Base-by-base conservation (phyloP, 2,888 invertebrate genomes). In the Cheilosia pagana region DNA sequence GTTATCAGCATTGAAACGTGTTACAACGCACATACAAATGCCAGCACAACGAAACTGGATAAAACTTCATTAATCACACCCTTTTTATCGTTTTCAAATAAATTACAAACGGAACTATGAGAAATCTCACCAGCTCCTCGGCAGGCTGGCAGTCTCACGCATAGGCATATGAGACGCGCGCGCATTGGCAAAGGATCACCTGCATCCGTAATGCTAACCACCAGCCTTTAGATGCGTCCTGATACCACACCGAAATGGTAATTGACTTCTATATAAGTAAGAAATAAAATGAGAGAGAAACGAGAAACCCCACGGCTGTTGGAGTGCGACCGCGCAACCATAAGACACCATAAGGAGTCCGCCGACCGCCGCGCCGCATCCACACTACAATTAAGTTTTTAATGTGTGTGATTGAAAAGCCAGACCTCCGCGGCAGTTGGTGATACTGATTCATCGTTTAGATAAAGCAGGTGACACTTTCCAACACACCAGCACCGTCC, bases 381-480 rank as follows among this genome's bases (percentile, higher is more conserved):
- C 67, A 79, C 63, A 82, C 63, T 76, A 76, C 87, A 86, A 86
- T 86, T 82, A 87, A 86, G 76, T 82, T 82, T 79, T 82, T 79
- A 79, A 86, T 85, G 86, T 86, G 87, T 85, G 86, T 86, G 87
- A 87, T 87, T 87, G 87, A 87, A 87, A 79, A 81, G 86, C 77
- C 77, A 63, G 82, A 85, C 86, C 87, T 86, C 87, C 82, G 53
- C 71, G 86, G 86, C 81, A 79, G 77, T 83, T 81, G 82, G 79
- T 81, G 74, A 76, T 81, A 82, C 90, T 90, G 90, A 90, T 90
- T 89, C 90, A 89, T 89, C 83, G 85, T 85, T 85, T 78, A 86
- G 87, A 87, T 87, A 87, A 87, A 81, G 31, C 86, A 78, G 81
- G 79, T 67, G 82, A 82, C 87, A 76, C 85, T 86, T 86, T 67